These are phyloP conservation scores for Muschampia plurimacula DNA, from an alignment of 2,888 invertebrate genomes.

Conservation along the genomic window DNA sequence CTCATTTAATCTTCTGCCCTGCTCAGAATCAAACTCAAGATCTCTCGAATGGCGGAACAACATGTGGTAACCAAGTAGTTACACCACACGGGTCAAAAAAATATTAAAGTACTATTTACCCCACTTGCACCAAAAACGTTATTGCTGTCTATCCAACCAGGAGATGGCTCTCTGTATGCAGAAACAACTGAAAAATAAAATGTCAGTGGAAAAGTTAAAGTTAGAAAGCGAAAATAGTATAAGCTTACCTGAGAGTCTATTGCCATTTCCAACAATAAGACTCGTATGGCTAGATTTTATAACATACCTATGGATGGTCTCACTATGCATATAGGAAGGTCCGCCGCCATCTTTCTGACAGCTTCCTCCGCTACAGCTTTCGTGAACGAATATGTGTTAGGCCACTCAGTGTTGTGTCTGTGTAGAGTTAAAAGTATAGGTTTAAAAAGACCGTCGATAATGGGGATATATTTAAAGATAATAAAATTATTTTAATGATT, in stretches of 20 bases:
- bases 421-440: too few species aligned
- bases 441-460: too few species aligned
- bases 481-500: too few species aligned
- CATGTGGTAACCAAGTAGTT: too few species aligned
- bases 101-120: neutral
- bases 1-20: too few species aligned
- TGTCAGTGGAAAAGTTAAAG: too few species aligned
- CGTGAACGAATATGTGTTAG: constrained; percentile 18
- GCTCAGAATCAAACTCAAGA: too few species aligned
- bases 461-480: too few species aligned
- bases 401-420: neutral
- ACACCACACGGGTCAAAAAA: too few species aligned
- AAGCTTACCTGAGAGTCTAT: too few species aligned
- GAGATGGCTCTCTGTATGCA: neutral
- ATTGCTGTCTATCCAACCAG: neutral
- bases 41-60: too few species aligned
- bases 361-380: constrained; percentile 11
- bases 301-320: neutral
- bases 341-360: neutral
- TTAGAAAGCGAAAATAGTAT: neutral
- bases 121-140: neutral
- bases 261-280: neutral
- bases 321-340: constrained; percentile 5
- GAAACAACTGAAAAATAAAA: neutral
- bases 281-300: neutral